These are phyloP conservation scores for Anoplolepis gracilipes DNA, from an alignment of 1,140 invertebrate genomes.

Conservation along the genomic window DNA sequence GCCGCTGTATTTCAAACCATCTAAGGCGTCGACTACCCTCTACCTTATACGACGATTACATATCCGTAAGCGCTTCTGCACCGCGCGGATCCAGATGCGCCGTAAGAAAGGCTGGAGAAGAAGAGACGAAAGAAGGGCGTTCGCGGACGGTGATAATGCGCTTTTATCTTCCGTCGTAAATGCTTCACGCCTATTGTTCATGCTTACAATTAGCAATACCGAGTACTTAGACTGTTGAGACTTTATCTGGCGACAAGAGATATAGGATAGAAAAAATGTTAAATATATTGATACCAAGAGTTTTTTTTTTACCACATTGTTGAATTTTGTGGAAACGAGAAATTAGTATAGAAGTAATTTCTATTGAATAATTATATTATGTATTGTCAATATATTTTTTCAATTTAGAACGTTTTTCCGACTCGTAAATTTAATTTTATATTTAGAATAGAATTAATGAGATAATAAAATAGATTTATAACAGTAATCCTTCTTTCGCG, in stretches of 20 bases:
- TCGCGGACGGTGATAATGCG: conserved; percentile 62
- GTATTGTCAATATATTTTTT: neutral
- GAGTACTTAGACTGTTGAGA: conserved; percentile 9
- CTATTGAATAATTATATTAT: neutral
- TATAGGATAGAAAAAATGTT: neutral
- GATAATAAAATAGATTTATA: too few relatives aligned
- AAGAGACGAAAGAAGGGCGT: conserved; percentile 48
- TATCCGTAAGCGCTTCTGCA: conserved; percentile 61
- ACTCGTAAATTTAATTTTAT: neutral
- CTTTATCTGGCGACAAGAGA: neutral
- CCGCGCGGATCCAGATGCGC: conserved; percentile 67
- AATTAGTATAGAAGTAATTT: neutral
- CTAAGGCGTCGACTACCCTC: conserved; percentile 75
- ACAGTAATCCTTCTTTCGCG: too few relatives aligned
- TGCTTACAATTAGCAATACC: conserved; percentile 17
- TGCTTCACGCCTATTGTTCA: conserved; percentile 58
- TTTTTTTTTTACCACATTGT: neutral
- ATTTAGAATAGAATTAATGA: neutral
- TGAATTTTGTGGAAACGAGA: neutral
- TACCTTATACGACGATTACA: conserved; percentile 73
- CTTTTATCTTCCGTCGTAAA: conserved; percentile 73
- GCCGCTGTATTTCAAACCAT: conserved; percentile 76
- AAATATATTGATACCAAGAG: neutral
- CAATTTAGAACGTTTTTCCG: neutral
- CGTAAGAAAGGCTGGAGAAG: conserved; percentile 6